Conservation (phyloP, 2,888 invertebrate genomes). For the Escarpia spicata region DNA sequence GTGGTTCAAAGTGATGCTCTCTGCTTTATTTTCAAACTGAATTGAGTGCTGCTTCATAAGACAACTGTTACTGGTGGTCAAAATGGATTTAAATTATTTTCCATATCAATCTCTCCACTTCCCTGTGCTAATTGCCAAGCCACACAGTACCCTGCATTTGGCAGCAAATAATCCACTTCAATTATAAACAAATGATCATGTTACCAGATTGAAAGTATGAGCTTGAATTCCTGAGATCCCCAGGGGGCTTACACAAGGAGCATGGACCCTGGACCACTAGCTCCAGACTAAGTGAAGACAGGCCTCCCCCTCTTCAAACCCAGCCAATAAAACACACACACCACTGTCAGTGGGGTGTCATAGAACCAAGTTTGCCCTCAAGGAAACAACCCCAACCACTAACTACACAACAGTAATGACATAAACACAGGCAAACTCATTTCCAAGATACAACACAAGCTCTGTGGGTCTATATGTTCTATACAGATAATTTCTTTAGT, state of each 20-base stretch:
- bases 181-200: not conserved
- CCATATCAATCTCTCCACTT: not conserved
- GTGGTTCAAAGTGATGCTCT: not conserved
- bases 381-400: not conserved
- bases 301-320: not conserved
- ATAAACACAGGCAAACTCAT: not conserved
- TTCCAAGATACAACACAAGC: not conserved
- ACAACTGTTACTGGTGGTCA: not conserved
- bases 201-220: not conserved
- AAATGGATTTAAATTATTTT: not conserved
- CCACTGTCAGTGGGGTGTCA: not conserved
- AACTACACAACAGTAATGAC: not conserved
- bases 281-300: constrained; percentile 6
- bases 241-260: not conserved
- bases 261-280: not conserved
- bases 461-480: not conserved
- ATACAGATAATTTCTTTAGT: not conserved
- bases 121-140: not conserved
- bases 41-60: not conserved
- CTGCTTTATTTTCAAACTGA: not conserved
- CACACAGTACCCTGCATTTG: not conserved
- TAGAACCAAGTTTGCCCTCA: not conserved
- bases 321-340: not conserved
- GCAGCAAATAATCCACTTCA: constrained; percentile 16
- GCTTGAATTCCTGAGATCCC: not conserved